Evolutionary conservation across 2,888 invertebrate species (phyloP), one percentile per base, ranked within the genome.

Genomic region (Minunthozetes semirufus): DNA sequence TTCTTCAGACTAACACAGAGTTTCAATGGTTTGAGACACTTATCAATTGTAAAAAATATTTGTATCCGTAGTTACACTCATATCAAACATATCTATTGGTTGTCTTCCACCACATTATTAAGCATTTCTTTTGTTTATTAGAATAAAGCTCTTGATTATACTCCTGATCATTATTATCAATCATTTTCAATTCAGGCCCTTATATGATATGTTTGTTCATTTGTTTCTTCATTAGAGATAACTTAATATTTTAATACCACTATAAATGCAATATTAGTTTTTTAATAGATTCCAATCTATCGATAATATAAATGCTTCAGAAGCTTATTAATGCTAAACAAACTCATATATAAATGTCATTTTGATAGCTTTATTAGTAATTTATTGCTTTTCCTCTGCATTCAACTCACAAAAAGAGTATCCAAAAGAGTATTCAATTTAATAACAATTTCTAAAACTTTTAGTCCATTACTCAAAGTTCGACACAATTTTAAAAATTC

Each of bases 41-140:
- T 59, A 59, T 59, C 59, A 27, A 25, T 22, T 27, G 27, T 27
- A 59, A 29, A 59, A 59, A 29, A 59, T 59, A 19, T 53, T 1
- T 53, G 53, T 53, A 17, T 53, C 53, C 11, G 22, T 59, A 27
- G 59, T 59, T 59, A 59, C 53, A 53, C 53, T 59, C 11, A n/a
- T 59, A 59, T 59, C 59, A 59, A 59, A 59, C 59, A 59, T 59
- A 59, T 25, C 59, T n/a, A n/a, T n/a, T n/a, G 27, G 27, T 59
- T 25, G 27, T 59, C 59, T 59, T 29, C 33, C 59, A 29, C 59
- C 13, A 27, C 22, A 22, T 8, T 59, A 27, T 56, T 56, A 56
- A 53, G 25, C 25, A 59, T 27, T 59, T 59, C 59, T 59, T 27
- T 59, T 59, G 56, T 59, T 59, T 25, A 27, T 59, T 59, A 59